Base-by-base conservation (phyloP, 2,113 vertebrate species). In the Urocolius indicus region DNA sequence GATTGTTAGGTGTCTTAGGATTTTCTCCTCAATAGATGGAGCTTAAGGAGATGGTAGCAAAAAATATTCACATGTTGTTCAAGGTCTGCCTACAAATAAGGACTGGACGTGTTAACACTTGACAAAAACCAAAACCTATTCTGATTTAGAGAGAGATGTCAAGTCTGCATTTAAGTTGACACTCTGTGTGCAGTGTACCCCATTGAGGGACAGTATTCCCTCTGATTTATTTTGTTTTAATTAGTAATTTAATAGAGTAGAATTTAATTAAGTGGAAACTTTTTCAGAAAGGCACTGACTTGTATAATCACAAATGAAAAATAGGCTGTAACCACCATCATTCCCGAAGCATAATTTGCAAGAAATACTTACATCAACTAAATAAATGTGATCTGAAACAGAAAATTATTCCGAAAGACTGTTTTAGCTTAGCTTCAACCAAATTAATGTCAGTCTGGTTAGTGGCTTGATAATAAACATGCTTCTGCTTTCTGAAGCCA, bases 401-500 rank as follows among this genome's bases (percentile, higher is more conserved):
- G 92, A 94, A 96, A 92, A 94, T 95, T 20, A 78, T 74, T 92
- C 73, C 0, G 8, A 72, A 87, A 93, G 95, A 79, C 92, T 95
- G 95, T 92, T 96, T 96, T 32, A 92, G 92, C 88, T 96, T 92
- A 95, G 86, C 92, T 94, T 93, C 26, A 57, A 90, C 94, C 92
- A 94, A 96, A 94, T 95, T 95, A 96, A 92, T 93, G 93, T 96
- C 96, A 94, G 54, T 78, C 87, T 96, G 90, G 89, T 96, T 97
- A 93, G 93, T 91, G 95, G 94, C 91, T 96, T 95, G 93, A 96
- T 97, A 88, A 91, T 95, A 97, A 96, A 93, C 93, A 94, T 92
- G 91, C 96, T 96, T 90, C 90, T 95, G 88, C 90, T 91, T 96
- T 97, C 96, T 96, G 96, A 96, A 96, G 84, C 89, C 91, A 96